Evolutionary conservation across 1,140 invertebrate species (phyloP), one percentile per base, ranked within the genome.

Genomic region (Pseudomyrmex concolor): DNA sequence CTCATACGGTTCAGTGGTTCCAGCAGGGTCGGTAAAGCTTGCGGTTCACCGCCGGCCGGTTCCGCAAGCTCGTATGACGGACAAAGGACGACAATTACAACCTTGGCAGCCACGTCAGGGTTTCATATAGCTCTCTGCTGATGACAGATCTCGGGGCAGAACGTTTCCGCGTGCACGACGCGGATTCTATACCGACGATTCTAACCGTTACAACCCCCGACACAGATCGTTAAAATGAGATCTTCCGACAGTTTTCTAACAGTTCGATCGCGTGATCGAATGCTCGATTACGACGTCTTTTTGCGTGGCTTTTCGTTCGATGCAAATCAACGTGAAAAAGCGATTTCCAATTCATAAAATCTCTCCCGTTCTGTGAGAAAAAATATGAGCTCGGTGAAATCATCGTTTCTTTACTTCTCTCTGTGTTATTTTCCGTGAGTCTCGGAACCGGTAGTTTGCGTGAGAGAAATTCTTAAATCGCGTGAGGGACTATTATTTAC

Each of bases 71-170:
- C 88, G 89, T 85, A 86, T 90, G 89, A 90, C 87, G 89, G 90
- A 91, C 90, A 90, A 91, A 91, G 89, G 90, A 83, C 89, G 89
- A 90, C 89, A 91, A 91, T 91, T 91, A 91, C 90, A 90, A 86
- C 73, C 87, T 84, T 84, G 87, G 66, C 83, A 86, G 89, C 87
- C 76, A 82, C 87, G 90, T 91, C 90, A 91, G 90, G 88, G 76
- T 89, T 90, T 90, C 87, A 73, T 85, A 85, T 86, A 87, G 60
- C 78, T 13, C 78, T 13, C 51, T 70, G 72, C 85, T 86, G 78
- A 80, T 83, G 74, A 74, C 76, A 84, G 82, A 34, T 34, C 70
- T 81, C 84, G 74, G 83, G 85, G 72, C 86, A 66, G 60, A 62
- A 80, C 67, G 82, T 87, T 87, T 77, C 63, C 45, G 78, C 62